Conservation (phyloP, 2,797 vertebrate species). For the Tinamus major region DNA sequence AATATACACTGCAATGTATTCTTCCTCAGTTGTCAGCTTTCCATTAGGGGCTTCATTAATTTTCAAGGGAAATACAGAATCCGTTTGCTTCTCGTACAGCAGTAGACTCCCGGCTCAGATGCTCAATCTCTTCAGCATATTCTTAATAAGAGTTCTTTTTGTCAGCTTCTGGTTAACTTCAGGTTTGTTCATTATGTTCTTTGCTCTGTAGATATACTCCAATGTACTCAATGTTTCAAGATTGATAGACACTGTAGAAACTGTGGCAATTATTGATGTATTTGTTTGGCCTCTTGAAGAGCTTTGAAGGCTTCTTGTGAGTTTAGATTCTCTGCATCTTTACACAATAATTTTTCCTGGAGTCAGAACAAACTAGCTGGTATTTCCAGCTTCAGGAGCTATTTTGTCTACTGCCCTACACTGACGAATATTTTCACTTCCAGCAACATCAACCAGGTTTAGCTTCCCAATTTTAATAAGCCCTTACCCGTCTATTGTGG, state of each 20-base stretch:
- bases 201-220: constrained; percentile 88
- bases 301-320: constrained; percentile 90
- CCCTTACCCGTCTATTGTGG: constrained; percentile 85
- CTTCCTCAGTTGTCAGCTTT: constrained; percentile 83
- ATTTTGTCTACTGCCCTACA: constrained; percentile 89
- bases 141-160: constrained; percentile 91
- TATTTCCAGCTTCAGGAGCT: constrained; percentile 90
- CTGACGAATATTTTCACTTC: constrained; percentile 88
- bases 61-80: constrained; percentile 86
- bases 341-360: constrained; percentile 89
- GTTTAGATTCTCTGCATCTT: constrained; percentile 89
- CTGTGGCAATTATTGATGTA: constrained; percentile 87
- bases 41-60: constrained; percentile 81
- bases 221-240: constrained; percentile 89
- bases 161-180: constrained; percentile 94
- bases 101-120: constrained; percentile 87
- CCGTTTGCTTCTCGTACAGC: constrained; percentile 87
- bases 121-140: constrained; percentile 89
- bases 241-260: constrained; percentile 89
- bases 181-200: constrained; percentile 91
- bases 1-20: constrained; percentile 77
- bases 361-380: constrained; percentile 89
- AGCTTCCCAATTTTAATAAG: constrained; percentile 91
- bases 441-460: constrained; percentile 90
- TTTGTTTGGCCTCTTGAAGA: constrained; percentile 89